Evolutionary conservation across 2,797 vertebrate species (phyloP), one percentile per base, ranked within the genome.

Genomic region (Tarsius wallacei): DNA sequence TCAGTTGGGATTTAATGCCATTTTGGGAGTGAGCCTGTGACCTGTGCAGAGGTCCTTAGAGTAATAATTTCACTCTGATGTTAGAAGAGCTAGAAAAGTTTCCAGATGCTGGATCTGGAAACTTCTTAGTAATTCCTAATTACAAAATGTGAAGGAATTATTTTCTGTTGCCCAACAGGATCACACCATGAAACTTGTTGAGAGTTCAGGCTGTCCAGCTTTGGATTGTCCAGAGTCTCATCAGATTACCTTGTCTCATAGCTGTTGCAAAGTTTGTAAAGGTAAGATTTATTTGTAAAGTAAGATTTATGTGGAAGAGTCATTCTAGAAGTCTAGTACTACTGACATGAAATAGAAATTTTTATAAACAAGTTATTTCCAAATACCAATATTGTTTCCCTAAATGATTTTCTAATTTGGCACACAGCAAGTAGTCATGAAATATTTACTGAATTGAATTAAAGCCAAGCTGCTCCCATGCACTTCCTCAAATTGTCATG

Each of bases 201-300:
- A 99, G 36, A 99, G 98, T 97, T 97, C 98, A n/a, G 98, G 98
- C 24, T 99, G 99, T 96, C 98, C 99, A 7, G 94, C 98, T 84
- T 99, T 99, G 98, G 99, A 97, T 96, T 99, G 99, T 97, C 99
- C 99, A 0, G 99, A 99, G 95, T 99, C 99, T 5, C 99, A 99
- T 83, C 99, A 99, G 98, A 99, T 99, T 77, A 98, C 99, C 55
- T 97, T 99, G 97, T 99, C 98, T 96, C 99, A 99, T 98, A 99
- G 99, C 97, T 99, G 99, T 98, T 99, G 99, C 98, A 99, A 99
- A 99, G 99, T 99, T 95, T 99, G 99, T 99, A 99, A 99, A 99
- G 99, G 99, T 99, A 99, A 96, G 97, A 21, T 3, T 42, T 74
- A 36, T 85, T 9, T 55, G 7, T 19, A 61, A 96, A 85, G 33